Evolutionary conservation across 2,113 vertebrate species (phyloP).

Genomic region (Neotragus moschatus): DNA sequence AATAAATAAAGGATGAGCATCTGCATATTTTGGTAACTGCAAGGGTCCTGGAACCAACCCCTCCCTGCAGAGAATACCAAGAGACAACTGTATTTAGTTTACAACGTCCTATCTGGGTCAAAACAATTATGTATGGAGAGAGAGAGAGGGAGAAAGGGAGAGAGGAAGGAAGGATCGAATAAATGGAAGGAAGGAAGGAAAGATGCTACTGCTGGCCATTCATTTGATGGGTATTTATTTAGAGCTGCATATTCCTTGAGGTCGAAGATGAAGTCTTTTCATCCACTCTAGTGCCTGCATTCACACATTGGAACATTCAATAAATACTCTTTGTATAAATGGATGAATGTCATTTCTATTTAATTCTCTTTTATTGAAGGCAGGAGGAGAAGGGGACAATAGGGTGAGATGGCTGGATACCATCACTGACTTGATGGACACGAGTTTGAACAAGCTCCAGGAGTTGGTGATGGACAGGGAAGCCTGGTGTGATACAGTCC

Average conservation of each 20-base stretch:
- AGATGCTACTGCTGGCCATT: not conserved
- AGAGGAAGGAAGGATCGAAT: not conserved
- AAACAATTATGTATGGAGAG: not conserved
- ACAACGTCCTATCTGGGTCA: not conserved
- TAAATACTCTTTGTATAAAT: not conserved
- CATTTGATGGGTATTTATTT: not conserved
- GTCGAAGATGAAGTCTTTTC: not conserved
- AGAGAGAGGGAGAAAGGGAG: not conserved
- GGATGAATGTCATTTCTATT: not conserved
- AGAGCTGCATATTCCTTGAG: not conserved
- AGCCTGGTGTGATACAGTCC: not conserved
- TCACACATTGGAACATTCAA: not conserved
- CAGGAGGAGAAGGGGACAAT: not conserved
- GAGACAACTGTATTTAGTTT: not conserved
- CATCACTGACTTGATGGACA: not conserved
- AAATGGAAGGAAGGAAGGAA: not conserved
- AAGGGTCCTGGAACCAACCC: not conserved
- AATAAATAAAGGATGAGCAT: not conserved
- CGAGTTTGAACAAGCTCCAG: not conserved
- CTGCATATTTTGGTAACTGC: too few relatives aligned
- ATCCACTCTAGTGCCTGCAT: not conserved
- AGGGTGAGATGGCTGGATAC: not conserved
- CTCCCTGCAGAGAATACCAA: not conserved
- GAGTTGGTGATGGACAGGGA: not conserved
- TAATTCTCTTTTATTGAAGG: not conserved